A percentile compares a stretch with the other conserved stretches of the same genome.
phyloP scores from a whole-genome alignment of 2,888 invertebrate genomes.

The Andrena bucephala region DNA sequence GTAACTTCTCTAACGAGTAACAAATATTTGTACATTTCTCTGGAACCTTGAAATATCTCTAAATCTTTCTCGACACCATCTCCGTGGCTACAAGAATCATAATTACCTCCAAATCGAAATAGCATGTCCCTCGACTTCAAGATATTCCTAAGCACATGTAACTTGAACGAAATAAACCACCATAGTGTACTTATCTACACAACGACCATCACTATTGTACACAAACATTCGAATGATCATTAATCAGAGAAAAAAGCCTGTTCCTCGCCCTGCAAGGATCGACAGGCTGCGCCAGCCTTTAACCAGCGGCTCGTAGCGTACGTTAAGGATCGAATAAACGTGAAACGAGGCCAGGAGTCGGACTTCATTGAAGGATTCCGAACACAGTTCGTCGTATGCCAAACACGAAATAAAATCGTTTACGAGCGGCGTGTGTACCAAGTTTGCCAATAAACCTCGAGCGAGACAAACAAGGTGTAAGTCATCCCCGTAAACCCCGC shows the following conservation, averaged over 20 bases:
- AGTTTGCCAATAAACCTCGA: conserved; percentile 56
- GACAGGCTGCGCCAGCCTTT: background rate
- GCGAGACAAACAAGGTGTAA: conserved; percentile 54
- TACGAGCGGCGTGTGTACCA: conserved; percentile 29
- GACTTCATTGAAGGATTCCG: conserved; percentile 17
- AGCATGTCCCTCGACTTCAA: too few relatives aligned
- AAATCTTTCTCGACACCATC: too few relatives aligned
- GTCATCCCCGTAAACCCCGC: conserved; percentile 20
- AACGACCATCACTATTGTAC: too few relatives aligned
- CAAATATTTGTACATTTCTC: too few relatives aligned
- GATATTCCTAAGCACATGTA: too few relatives aligned
- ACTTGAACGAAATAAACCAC: too few relatives aligned
- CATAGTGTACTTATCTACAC: too few relatives aligned
- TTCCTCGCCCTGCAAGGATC: background rate
- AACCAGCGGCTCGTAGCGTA: background rate
- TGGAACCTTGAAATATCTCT: too few relatives aligned
- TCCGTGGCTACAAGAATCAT: too few relatives aligned
- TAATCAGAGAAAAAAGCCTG: background rate
- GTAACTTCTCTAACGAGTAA: too few relatives aligned
- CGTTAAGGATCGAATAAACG: background rate
- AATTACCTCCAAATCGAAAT: too few relatives aligned
- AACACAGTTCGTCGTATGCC: conserved; percentile 17
- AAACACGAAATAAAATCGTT: conserved; percentile 53
- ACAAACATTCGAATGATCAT: too few relatives aligned
- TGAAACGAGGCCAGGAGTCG: conserved; percentile 8